phyloP scores from a whole-genome alignment of 2,888 invertebrate genomes.

The Rotaria socialis region DNA sequence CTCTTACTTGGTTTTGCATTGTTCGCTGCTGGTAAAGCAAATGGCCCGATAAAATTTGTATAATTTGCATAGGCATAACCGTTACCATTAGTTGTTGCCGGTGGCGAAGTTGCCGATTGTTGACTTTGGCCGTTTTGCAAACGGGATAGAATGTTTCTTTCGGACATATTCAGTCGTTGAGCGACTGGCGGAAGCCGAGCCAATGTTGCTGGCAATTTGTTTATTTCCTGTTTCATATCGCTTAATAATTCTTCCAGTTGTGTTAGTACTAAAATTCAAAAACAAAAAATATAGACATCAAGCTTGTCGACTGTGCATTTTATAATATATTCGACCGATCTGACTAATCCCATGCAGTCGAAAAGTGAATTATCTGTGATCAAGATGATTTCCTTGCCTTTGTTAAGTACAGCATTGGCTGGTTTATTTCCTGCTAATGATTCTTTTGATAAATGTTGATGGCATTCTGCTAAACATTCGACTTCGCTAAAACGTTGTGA shows the following conservation, averaged over 20 bases:
- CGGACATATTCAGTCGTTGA: conserved; percentile 94
- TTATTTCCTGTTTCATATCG: conserved; percentile 99
- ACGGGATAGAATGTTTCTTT: conserved; percentile 65
- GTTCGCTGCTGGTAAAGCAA: not conserved
- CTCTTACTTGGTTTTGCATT: not conserved
- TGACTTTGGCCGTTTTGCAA: conserved; percentile 10
- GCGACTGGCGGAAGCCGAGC: conserved; percentile 96
- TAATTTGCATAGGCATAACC: conserved; percentile 30
- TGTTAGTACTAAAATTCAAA: conserved; percentile 73
- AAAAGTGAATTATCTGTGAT: too few relatives aligned
- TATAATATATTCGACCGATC: too few relatives aligned
- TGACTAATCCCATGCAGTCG: too few relatives aligned
- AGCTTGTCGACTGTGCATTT: too few relatives aligned
- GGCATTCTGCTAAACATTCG: conserved; percentile 94
- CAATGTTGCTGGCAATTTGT: conserved; percentile 89
- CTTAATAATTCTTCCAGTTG: conserved; percentile 94
- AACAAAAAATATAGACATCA: not conserved
- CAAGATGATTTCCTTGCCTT: conserved; percentile 65
- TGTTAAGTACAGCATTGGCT: conserved; percentile 94
- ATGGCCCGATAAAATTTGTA: conserved; percentile 34
- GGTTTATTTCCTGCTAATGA: conserved; percentile 77
- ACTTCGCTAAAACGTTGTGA: conserved; percentile 71
- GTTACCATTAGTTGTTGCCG: not conserved
- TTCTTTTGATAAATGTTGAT: conserved; percentile 95
- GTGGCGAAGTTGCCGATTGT: conserved; percentile 58